These are phyloP conservation scores for Lepus oiostolus DNA, from an alignment of 2,797 vertebrate species.

Conservation along the genomic window DNA sequence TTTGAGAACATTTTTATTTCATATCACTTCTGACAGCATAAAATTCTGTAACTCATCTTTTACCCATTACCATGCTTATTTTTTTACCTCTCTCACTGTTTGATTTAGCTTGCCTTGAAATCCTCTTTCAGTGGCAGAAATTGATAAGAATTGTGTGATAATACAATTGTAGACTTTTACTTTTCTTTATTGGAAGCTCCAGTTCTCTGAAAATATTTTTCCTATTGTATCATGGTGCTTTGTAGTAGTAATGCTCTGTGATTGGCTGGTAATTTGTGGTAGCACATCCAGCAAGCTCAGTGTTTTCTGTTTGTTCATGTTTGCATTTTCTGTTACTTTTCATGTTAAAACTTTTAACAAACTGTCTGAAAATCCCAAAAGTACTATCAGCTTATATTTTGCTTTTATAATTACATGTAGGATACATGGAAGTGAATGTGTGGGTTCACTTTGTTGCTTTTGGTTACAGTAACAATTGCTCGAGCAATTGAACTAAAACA, in stretches of 20 bases:
- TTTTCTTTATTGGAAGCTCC: slow-evolving; percentile 6
- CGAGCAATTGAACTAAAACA: slow-evolving; percentile 98
- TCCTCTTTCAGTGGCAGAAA: neutral
- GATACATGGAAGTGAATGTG: neutral
- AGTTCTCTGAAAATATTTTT: neutral
- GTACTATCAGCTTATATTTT: neutral
- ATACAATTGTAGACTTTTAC: neutral
- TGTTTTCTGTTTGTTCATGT: neutral
- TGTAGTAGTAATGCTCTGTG: neutral
- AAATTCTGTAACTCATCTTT: neutral
- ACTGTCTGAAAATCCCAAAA: neutral
- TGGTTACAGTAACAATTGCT: slow-evolving; percentile 95
- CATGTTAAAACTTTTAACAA: neutral
- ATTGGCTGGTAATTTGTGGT: neutral
- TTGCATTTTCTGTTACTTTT: slow-evolving; percentile 49
- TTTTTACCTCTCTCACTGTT: neutral
- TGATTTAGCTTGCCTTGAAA: slow-evolving; percentile 17
- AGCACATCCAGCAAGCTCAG: neutral
- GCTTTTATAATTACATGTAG: neutral
- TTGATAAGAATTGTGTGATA: neutral
- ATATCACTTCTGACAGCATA: neutral
- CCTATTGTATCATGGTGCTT: neutral
- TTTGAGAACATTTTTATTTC: slow-evolving; percentile 52
- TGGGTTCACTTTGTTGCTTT: slow-evolving; percentile 30
- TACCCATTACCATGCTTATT: neutral